Percentiles rank a stretch among this genome's conserved stretches.
Evolutionary conservation across 2,797 vertebrate genomes (phyloP).

Genomic region (Coilia nasus): DNA sequence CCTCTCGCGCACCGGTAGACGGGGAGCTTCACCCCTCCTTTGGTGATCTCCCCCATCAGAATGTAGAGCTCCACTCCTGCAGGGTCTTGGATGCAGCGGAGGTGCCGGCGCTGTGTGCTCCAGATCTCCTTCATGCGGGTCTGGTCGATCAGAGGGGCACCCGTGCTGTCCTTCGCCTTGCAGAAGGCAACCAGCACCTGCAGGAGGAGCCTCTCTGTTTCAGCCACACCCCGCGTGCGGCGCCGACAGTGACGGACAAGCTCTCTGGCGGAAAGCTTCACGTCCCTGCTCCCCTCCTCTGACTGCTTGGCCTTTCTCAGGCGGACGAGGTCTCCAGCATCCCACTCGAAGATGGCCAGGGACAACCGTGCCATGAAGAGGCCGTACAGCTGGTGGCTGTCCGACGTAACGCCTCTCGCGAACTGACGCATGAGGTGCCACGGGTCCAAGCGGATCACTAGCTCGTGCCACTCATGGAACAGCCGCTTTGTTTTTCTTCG

Average conservation of each 20-base stretch:
- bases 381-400: constrained; percentile 17
- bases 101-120: neutral
- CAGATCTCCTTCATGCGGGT: neutral
- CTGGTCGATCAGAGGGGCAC: constrained; percentile 31
- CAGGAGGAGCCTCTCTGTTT: constrained; percentile 30
- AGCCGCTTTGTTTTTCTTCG: neutral
- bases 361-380: neutral
- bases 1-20: too few relatives aligned
- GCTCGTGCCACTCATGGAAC: constrained; percentile 8
- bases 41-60: too few relatives aligned
- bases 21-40: too few relatives aligned
- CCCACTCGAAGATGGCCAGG: too few relatives aligned
- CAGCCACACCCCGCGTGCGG: constrained; percentile 22
- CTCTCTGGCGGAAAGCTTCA: too few relatives aligned
- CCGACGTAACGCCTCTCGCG: neutral
- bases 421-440: constrained; percentile 33
- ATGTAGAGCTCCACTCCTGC: too few relatives aligned
- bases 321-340: too few relatives aligned
- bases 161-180: constrained; percentile 34
- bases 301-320: too few relatives aligned
- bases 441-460: constrained; percentile 22
- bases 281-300: too few relatives aligned
- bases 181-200: constrained; percentile 25
- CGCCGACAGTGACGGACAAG: too few relatives aligned
- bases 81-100: too few relatives aligned